A percentile compares a stretch with the other conserved stretches of the same genome.
These are phyloP conservation scores for Drosophila birchii DNA, from an alignment of 2,888 invertebrate genomes.

Conservation along the genomic window DNA sequence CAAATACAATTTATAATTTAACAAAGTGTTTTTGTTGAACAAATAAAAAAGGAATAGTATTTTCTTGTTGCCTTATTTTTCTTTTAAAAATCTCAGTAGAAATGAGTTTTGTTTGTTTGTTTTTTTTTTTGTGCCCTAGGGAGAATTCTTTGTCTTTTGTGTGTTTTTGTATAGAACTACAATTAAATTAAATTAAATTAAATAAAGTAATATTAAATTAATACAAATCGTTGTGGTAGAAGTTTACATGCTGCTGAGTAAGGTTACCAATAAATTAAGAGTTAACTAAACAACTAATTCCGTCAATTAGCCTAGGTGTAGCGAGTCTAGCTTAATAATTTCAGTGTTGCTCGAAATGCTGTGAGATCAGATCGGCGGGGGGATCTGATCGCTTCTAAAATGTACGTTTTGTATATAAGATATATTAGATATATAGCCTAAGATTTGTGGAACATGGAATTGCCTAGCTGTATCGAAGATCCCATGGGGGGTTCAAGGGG, in stretches of 20 bases:
- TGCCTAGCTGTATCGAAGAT: conserved; percentile 75
- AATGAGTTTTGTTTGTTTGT: conserved; percentile 47
- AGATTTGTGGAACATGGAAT: conserved; percentile 78
- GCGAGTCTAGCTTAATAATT: conserved; percentile 68
- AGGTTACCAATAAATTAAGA: conserved; percentile 60
- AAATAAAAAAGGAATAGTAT: conserved; percentile 54
- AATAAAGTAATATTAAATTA: conserved; percentile 66
- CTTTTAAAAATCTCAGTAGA: conserved; percentile 50
- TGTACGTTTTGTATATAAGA: neutral
- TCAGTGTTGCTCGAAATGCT: conserved; percentile 72
- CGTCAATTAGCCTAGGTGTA: conserved; percentile 33
- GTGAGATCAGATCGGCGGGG: conserved; percentile 45
- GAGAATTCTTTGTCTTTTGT: conserved; percentile 82
- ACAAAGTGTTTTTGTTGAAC: conserved; percentile 68
- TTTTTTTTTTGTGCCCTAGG: conserved; percentile 77
- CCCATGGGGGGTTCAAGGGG: conserved; percentile 29
- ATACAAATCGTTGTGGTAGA: conserved; percentile 64
- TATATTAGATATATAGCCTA: conserved; percentile 48
- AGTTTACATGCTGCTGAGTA: conserved; percentile 42
- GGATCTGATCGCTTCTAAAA: conserved; percentile 16
- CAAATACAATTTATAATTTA: conserved; percentile 44
- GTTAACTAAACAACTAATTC: conserved; percentile 47
- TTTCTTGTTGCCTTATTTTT: conserved; percentile 38
- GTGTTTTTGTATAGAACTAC: conserved; percentile 36
- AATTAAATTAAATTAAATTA: conserved; percentile 47